Evolutionary conservation across 2,888 invertebrate genomes (phyloP).

Genomic region (Rhagium mordax): DNA sequence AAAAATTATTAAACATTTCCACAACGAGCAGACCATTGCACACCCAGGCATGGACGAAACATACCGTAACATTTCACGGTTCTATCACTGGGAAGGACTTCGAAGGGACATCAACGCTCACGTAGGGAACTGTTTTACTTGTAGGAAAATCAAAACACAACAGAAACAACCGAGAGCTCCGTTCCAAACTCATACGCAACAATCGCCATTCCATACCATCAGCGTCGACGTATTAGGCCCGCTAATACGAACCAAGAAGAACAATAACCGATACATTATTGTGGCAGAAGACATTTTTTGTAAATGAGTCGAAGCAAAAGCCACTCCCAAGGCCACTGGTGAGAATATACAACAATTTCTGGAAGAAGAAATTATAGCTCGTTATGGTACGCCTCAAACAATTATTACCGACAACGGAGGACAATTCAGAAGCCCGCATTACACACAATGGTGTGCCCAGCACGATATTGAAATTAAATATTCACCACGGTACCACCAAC

Average conservation of each 20-base stretch:
- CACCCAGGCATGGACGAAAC: too few species aligned
- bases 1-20: too few species aligned
- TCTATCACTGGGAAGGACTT: too few species aligned
- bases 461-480: neutral
- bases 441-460: neutral
- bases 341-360: neutral
- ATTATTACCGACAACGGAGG: neutral
- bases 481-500: neutral
- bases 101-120: too few species aligned
- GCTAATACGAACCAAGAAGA: neutral
- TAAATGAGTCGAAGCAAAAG: neutral
- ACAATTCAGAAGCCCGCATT: neutral
- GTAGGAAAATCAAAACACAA: too few species aligned
- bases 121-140: too few species aligned
- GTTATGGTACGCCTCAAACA: neutral
- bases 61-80: too few species aligned
- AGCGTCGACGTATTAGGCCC: too few species aligned
- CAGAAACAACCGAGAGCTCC: too few species aligned
- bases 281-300: neutral
- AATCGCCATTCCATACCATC: too few species aligned
- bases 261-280: neutral
- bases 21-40: too few species aligned
- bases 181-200: too few species aligned
- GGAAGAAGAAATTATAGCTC: neutral
- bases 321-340: neutral